Evolutionary conservation across 2,888 invertebrate genomes (phyloP).

Genomic region (Artemia sinica): DNA sequence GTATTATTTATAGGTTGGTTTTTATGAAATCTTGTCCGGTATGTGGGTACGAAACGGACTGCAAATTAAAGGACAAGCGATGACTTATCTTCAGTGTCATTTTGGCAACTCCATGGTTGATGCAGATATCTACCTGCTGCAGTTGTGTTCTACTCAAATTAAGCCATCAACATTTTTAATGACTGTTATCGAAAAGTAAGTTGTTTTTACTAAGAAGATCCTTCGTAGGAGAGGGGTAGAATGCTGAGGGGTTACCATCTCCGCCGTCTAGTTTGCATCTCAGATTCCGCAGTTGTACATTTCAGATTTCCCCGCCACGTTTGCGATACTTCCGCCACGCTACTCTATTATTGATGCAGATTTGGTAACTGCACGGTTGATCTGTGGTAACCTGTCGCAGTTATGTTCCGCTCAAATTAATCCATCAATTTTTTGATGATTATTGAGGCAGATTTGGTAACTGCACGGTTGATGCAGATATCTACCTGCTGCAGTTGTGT

Average conservation of each 20-base stretch:
- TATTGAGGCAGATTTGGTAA: constrained; percentile 61
- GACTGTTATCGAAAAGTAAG: constrained; percentile 69
- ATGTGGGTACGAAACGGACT: constrained; percentile 93
- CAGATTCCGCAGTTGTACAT: no score
- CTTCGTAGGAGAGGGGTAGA: no score
- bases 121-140: constrained; percentile 83
- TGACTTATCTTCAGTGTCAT: constrained; percentile 96
- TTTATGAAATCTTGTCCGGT: constrained; percentile 82
- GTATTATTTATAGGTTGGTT: constrained; percentile 51
- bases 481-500: constrained; percentile 84
- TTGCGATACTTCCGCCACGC: no score
- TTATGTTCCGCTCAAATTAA: constrained; percentile 74
- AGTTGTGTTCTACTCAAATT: constrained; percentile 75
- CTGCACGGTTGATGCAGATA: constrained; percentile 92
- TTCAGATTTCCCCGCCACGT: no score
- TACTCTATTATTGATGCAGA: no score
- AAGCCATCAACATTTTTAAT: constrained; percentile 62
- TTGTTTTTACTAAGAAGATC: constrained; percentile 22
- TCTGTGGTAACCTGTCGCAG: constrained; percentile 88
- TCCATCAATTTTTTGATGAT: constrained; percentile 52
- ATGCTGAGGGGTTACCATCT: no score
- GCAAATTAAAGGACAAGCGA: constrained; percentile 95
- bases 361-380: constrained; percentile 75
- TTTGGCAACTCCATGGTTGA: constrained; percentile 98
- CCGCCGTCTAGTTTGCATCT: no score